These are phyloP conservation scores for Gobius niger DNA, from an alignment of 2,113 vertebrate species.

Conservation along the genomic window DNA sequence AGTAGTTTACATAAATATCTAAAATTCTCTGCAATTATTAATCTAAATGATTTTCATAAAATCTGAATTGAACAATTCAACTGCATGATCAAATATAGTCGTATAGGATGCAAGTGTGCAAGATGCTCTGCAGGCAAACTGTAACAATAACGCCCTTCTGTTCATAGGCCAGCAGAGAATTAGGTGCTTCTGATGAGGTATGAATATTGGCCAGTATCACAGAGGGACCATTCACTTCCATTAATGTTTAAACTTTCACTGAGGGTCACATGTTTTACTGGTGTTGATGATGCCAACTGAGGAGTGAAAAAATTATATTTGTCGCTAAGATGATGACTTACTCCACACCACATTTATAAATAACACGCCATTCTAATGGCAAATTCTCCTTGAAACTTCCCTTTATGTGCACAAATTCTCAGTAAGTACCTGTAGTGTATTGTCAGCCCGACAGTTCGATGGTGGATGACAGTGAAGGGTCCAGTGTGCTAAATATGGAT, in stretches of 20 bases:
- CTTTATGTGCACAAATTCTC: constrained; percentile 61
- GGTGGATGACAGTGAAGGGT: constrained; percentile 74
- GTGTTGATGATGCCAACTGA: constrained; percentile 10
- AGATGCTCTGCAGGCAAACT: constrained; percentile 64
- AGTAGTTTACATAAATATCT: constrained; percentile 34
- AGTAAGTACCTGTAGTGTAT: constrained; percentile 68
- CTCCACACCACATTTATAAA: constrained; percentile 49
- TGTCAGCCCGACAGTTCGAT: constrained; percentile 57
- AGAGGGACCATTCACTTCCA: constrained; percentile 39
- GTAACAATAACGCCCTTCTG: constrained; percentile 52
- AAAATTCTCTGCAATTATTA: constrained; percentile 7
- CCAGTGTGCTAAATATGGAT: constrained; percentile 74
- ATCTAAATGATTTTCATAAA: constrained; percentile 15
- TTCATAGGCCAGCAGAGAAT: constrained; percentile 40
- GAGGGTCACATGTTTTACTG: constrained; percentile 24
- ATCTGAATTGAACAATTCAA: constrained; percentile 32
- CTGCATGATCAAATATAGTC: constrained; percentile 67
- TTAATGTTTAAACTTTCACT: constrained; percentile 24
- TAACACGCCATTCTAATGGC: constrained; percentile 60
- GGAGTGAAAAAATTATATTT: constrained; percentile 18
- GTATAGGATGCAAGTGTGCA: constrained; percentile 72
- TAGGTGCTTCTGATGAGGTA: constrained; percentile 62
- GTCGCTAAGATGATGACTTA: constrained; percentile 32
- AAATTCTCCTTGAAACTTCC: constrained; percentile 57
- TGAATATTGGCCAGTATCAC: constrained; percentile 47